Base-by-base conservation (phyloP, 2,888 invertebrate species). In the Andrena chrysosceles region DNA sequence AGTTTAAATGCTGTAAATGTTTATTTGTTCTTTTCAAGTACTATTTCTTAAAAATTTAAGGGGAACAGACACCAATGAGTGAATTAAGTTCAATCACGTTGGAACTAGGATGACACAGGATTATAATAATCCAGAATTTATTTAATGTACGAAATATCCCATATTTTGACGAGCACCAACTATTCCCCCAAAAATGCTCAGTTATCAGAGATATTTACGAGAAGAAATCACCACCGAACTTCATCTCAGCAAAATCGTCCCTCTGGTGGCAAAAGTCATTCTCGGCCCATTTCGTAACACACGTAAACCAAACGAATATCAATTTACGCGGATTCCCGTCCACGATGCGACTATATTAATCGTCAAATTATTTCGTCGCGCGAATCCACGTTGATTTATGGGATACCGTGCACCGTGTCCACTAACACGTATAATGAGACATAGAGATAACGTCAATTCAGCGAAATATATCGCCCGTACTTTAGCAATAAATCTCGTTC, bases 361-460 rank as follows among this genome's bases (percentile, higher is more conserved):
- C 54, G 62, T 49, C 23, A 8, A 59, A 59, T n/a, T 70, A 20
- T 70, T 70, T 70, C 70, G 60, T 70, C 70, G 70, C n/a, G 35
- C 49, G 33, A 63, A 48, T 63, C 69, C 35, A 23, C 42, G 42
- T 71, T 71, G 76, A 76, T 76, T 70, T 76, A 75, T 29, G 35
- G 68, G 26, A 26, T 5, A 29, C 23, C 29, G n/a, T 48, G n/a
- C 42, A 67, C 23, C 59, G 49, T 23, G 59, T 26, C 42, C 62
- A 63, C 33, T 59, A 73, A 73, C 67, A 73, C 66, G 31, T 70
- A 63, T 76, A 75, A 78, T 78, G 78, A 73, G 59, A 72, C 29
- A 59, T 63, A 48, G 68, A 68, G 78, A 78, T 64, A 79, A 79
- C 59, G 76, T 78, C 63, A 74, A 68, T 78, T 76, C 69, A 26